phyloP scores from a whole-genome alignment of 2,888 invertebrate genomes.

The Rhamnusium bicolor region DNA sequence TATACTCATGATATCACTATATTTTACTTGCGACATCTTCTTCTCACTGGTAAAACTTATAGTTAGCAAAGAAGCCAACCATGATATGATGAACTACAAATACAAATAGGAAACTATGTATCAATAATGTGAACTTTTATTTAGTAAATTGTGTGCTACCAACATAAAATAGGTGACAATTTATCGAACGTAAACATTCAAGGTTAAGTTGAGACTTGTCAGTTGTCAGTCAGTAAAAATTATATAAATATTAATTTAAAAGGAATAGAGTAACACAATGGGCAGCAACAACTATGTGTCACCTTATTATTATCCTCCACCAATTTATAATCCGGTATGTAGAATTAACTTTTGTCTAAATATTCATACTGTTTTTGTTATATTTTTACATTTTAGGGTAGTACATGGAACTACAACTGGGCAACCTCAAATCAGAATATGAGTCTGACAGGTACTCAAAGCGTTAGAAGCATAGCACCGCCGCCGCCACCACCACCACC shows the following conservation, averaged over 20 bases:
- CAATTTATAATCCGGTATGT: constrained; percentile 15
- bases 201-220: background rate
- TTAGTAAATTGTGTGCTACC: background rate
- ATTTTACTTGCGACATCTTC: too few relatives aligned
- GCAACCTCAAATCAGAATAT: background rate
- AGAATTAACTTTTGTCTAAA: background rate
- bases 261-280: background rate
- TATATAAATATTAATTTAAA: too few relatives aligned
- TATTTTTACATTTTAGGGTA: background rate
- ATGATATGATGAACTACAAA: too few relatives aligned
- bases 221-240: too few relatives aligned
- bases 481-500: constrained; percentile 24
- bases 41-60: background rate
- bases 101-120: too few relatives aligned
- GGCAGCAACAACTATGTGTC: constrained; percentile 16
- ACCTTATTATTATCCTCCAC: constrained; percentile 14
- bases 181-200: background rate
- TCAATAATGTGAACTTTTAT: too few relatives aligned
- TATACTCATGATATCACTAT: background rate
- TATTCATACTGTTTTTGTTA: background rate
- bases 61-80: background rate
- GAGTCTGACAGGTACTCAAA: background rate
- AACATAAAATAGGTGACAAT: background rate
- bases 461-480: background rate
- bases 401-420: constrained; percentile 17